A percentile compares a stretch with the other conserved stretches of the same genome.
phyloP scores from a whole-genome alignment of 2,113 vertebrate genomes.

The Notiomystis cincta region DNA sequence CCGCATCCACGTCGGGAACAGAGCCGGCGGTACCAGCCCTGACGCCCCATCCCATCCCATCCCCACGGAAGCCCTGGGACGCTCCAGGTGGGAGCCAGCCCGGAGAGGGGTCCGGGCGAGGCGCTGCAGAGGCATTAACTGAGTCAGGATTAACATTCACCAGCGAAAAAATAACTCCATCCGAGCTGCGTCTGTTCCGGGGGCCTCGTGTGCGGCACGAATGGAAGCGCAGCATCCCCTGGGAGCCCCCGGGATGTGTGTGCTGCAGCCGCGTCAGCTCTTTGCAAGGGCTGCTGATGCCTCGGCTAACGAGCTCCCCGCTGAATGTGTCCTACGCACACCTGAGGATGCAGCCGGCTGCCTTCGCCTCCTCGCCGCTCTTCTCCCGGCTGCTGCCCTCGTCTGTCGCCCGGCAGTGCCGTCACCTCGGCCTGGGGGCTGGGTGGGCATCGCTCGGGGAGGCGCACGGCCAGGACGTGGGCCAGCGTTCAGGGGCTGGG shows the following conservation, averaged over 20 bases:
- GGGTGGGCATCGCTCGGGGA: rapidly evolving
- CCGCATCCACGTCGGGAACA: not conserved
- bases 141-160: slow-evolving; percentile 32
- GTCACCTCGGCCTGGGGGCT: not conserved
- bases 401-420: not conserved
- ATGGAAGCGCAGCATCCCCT: slow-evolving; percentile 36
- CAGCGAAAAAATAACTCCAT: slow-evolving; percentile 15
- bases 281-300: slow-evolving; percentile 42
- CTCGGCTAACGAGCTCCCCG: slow-evolving; percentile 60
- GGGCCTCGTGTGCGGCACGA: not conserved
- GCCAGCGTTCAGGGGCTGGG: not conserved
- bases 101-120: not conserved
- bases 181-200: slow-evolving; percentile 34
- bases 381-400: not conserved
- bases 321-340: slow-evolving; percentile 10
- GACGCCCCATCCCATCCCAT: not conserved
- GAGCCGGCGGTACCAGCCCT: not conserved
- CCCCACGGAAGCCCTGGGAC: not conserved
- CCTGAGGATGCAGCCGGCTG: not conserved
- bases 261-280: slow-evolving; percentile 49
- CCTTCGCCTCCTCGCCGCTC: not conserved
- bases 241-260: slow-evolving; percentile 34
- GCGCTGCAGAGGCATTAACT: not conserved
- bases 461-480: rapidly evolving
- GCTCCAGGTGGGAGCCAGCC: not conserved